Evolutionary conservation across 2,888 invertebrate species (phyloP), one percentile per base, ranked within the genome.

Genomic region (Bursaphelenchus okinawaensis): DNA sequence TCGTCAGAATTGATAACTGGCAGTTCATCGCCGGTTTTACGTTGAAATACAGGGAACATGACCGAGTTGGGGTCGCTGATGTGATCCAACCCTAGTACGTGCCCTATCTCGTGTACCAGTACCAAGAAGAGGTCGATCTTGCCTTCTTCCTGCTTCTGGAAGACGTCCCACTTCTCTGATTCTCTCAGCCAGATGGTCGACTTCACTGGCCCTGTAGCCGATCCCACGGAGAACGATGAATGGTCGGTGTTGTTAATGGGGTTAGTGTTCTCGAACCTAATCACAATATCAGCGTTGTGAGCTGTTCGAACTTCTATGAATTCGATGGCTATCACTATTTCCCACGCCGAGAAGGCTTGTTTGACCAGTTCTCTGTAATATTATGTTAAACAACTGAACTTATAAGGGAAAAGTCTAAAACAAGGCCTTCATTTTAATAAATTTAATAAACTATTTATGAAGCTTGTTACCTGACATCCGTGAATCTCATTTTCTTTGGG

Each of bases 81-180:
- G 63, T 79, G 78, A n/a, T 70, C 64, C 23, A 79, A 63, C 7
- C 79, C 79, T 0, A 79, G 68, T 29, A 74, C 64, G 63, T 79
- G 79, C 31, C 79, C 79, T 63, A 79, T 77, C 54, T 77, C 74
- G 59, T 79, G 79, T 23, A 79, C 63, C 20, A 77, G 62, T 16
- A 73, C 66, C 52, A 66, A 31, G 51, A 68, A 75, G 52, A 72
- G 65, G 26, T 67, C 67, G 22, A 68, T 20, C 24, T 64, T 65
- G 40, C 59, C 67, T 40, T 56, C 60, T 60, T 72, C 70, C 23
- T 72, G 70, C 8, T 22, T 55, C 51, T 72, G 67, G 27, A 73
- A 66, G 7, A 63, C 72, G 1, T 55, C 62, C 73, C 72, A 70
- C 9, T 65, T 54, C 31, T 70, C 71, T 22, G 54, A 54, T 20